Evolutionary conservation across 2,113 vertebrate species (phyloP), one percentile per base, ranked within the genome.

Genomic region (Spea multiplicata): DNA sequence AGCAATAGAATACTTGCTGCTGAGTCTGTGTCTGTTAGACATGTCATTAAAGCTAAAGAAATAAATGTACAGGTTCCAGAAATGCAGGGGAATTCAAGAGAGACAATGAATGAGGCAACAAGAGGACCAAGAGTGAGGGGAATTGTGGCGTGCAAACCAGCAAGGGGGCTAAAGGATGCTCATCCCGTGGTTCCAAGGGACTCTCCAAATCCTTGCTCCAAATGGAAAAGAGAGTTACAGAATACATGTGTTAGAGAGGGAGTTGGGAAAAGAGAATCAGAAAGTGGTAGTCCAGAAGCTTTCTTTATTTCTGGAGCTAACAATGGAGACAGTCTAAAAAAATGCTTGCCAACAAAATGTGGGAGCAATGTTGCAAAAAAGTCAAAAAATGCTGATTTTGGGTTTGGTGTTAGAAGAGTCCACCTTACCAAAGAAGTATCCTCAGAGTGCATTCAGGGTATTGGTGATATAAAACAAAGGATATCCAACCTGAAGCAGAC

Each of bases 141-240:
- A 7, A 16, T 17, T 6, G 70, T 46, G 6, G 77, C 46, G 9
- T 66, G 13, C 46, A 67, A 16, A 48, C 13, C 44, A 17, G 8
- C 76, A 66, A 79, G 57, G 70, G 44, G 30, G 2, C 3, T 45
- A 13, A 79, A 57, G n/a, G 44, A 66, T 66, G 44, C n/a, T 10
- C n/a, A 50, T 14, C 5, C 13, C 17, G 4, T 52, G 44, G 44
- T 47, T 57, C 49, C 66, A 14, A 66, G 45, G 49, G 74, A 73
- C n/a, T 9, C 59, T 48, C 61, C 10, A n/a, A 73, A 49, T 46
- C 77, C 49, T n/a, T 79, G 77, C 45, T 73, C 77, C 5, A 79
- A 79, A 55, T 79, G 77, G 77, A 79, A 79, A 53, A 73, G 61
- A 52, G 77, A 79, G 65, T 48, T 73, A 53, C 50, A 30, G 47